Base-by-base conservation (phyloP, 1,140 invertebrate species). In the Anagrus nilaparvatae region DNA sequence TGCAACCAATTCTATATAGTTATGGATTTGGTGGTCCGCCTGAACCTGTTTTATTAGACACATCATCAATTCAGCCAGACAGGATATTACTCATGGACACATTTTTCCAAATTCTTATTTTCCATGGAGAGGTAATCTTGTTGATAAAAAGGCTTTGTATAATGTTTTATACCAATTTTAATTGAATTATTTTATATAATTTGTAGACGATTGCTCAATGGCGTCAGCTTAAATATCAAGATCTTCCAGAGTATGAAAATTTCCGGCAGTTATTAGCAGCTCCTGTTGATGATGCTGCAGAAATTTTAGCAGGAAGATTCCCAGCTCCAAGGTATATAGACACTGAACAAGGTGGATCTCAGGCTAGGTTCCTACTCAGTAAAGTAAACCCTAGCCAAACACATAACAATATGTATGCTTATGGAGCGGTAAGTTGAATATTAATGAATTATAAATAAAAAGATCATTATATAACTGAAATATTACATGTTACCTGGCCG, bases 351-450 rank as follows among this genome's bases (percentile, higher is more conserved):
- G 95, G 93, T 27, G 95, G 94, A 8, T 98, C 95, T 17, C 74
- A 98, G 79, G 94, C 96, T 32, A 79, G 97, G 53, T 99, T 99
- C 71, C 75, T 99, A 40, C 67, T 99, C 14, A 97, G 91, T 4
- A 99, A 99, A 80, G 97, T 99, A 9, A 99, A 99, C 71, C 97
- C 97, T 18, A 98, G 95, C 50, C 87, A 96, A 61, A 99, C 97
- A n/a, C 96, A 99, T 67, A 99, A 99, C 72, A 99, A 97, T 60
- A 91, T 92, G 85, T 96, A 92, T 69, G 82, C 84, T 7, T 95
- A 90, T 64, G 87, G 86, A 59, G 81, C 83, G 64, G 89, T 93
- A 72, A 84, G 82, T 82, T 59, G n/a, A 35, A 33, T 48, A 27
- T 16, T n/a, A n/a, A n/a, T n/a, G n/a, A n/a, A n/a, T n/a, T n/a